Evolutionary conservation across 2,797 vertebrate genomes (phyloP), one percentile per base, ranked within the genome.

Genomic region (Erethizon dorsatum): DNA sequence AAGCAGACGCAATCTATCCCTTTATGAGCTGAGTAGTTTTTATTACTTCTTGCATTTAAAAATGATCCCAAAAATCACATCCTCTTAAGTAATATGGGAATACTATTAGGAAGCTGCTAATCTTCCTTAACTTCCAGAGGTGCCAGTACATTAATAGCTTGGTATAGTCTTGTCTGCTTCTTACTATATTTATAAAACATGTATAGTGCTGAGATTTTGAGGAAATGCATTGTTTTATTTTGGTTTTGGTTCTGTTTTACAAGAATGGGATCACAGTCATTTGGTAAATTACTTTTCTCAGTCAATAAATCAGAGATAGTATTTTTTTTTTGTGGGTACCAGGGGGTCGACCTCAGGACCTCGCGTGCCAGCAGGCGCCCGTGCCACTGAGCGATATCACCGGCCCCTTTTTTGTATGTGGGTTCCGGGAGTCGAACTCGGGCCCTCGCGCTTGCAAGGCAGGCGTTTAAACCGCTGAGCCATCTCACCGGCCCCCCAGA

Each of bases 201-300:
- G 59, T 6, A 20, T 24, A 47, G 0, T 9, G 31, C 11, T 96
- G 54, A 28, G 33, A 11, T 22, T 77, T 91, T 91, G 78, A 61
- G 54, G 12, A 69, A 61, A 86, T 24, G 28, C 10, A 26, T 50
- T 90, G 28, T 73, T 88, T 79, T 24, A 65, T 79, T 94, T 67
- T 61, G 5, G 50, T 24, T 88, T 95, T 54, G 41, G 18, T 88
- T 80, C 45, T 78, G 37, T 89, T 89, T 83, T 57, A 33, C 5
- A 45, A 88, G 96, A 94, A 54, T 84, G 17, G 28, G 33, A 85
- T 47, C 24, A 41, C 57, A 78, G 50, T 92, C 84, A 63, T 41
- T 83, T 86, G 31, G 31, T 65, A 79, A 83, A 80, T 88, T 61
- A n/a, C 18, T 90, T 92, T 91, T 93, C 67, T 93, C 28, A 37